Conservation (phyloP, 2,888 invertebrate genomes). For the Acleris sparsana region DNA sequence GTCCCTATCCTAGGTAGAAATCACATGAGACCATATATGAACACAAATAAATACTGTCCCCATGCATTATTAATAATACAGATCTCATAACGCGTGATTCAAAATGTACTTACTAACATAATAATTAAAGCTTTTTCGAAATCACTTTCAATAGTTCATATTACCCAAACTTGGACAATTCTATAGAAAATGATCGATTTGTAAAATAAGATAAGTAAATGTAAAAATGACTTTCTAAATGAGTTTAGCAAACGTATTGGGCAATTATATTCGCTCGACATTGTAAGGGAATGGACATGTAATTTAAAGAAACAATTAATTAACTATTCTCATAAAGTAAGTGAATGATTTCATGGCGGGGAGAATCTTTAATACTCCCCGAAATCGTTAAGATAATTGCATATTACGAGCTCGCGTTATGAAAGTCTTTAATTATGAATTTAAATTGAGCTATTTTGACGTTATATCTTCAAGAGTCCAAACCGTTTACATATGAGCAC, state of each 20-base stretch:
- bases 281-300: neutral
- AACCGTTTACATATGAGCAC: too few relatives aligned
- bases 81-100: conserved; percentile 29
- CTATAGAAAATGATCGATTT: too few relatives aligned
- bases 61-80: conserved; percentile 45
- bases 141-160: too few relatives aligned
- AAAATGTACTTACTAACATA: conserved; percentile 13
- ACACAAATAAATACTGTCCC: conserved; percentile 39
- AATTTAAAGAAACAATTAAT: conserved; percentile 38
- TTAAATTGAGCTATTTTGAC: too few relatives aligned
- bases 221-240: too few relatives aligned
- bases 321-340: conserved; percentile 56
- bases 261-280: too few relatives aligned
- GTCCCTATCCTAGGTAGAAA: conserved; percentile 46
- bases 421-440: neutral
- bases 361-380: conserved; percentile 60
- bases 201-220: too few relatives aligned
- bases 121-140: too few relatives aligned
- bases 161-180: too few relatives aligned
- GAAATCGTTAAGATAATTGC: conserved; percentile 54
- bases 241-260: too few relatives aligned
- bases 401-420: neutral
- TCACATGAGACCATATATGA: conserved; percentile 39
- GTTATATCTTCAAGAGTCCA: too few relatives aligned
- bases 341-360: conserved; percentile 49